Base-by-base conservation (phyloP, 1,140 invertebrate genomes). In the Eurosta solidaginis region DNA sequence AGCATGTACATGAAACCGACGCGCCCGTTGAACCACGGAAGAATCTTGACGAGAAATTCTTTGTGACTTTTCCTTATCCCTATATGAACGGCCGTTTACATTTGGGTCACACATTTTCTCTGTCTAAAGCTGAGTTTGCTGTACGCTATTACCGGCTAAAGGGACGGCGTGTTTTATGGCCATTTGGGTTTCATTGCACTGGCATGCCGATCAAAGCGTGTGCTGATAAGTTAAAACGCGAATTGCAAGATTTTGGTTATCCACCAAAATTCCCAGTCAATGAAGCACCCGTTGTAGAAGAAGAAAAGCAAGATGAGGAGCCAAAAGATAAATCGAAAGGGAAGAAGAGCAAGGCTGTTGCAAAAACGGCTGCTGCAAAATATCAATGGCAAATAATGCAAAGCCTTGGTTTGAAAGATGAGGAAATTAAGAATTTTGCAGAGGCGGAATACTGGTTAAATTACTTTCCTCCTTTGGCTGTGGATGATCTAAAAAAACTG, bases 341-440 rank as follows among this genome's bases (percentile, higher is more conserved):
- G 22, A 99, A 99, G 88, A 99, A 99, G 92, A 98, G 96, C 87
- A 99, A 99, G 91, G 95, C 95, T n/a, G 91, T 93, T 1, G 97
- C 98, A 1, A 99, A 99, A 90, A 89, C 94, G 14, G 96, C 94
- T 0, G 83, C 89, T 9, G 92, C 93, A 0, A 99, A 98, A 88
- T 99, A 96, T 87, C 98, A 99, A 85, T 99, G 98, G 98, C 94
- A 99, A 88, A 99, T 99, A 73, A 99, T 99, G 98, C 90, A 94
- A 86, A 94, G 94, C 86, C 89, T 99, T 68, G 98, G 97, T 0
- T 88, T 99, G 2, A 84, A 90, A 44, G 94, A 99, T 85, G 93
- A 96, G 73, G 97, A 99, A 87, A 99, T 99, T 76, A 92, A 92
- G 80, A 91, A 94, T 74, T 99, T 99, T 92, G 93, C 97, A 36